These are phyloP conservation scores for Chymomyza amoena DNA, from an alignment of 2,888 invertebrate genomes.

Conservation along the genomic window DNA sequence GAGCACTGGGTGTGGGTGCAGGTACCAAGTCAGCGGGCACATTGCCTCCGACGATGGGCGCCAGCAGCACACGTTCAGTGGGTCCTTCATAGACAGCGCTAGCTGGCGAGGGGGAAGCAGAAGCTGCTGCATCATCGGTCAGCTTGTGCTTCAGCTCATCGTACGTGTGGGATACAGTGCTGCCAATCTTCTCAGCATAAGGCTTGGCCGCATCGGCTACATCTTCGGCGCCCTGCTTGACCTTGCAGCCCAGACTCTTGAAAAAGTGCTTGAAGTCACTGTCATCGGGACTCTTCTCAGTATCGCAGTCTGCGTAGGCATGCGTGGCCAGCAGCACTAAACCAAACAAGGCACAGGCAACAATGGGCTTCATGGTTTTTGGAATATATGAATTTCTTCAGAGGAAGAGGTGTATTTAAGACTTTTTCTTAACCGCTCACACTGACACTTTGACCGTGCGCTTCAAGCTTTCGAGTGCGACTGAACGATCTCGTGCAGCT, in stretches of 20 bases:
- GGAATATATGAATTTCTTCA: not conserved
- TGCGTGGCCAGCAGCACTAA: constrained; percentile 39
- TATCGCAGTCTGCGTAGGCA: constrained; percentile 55
- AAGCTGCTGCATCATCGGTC: constrained; percentile 47
- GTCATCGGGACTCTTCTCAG: constrained; percentile 53
- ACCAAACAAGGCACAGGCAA: constrained; percentile 43
- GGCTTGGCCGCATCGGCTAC: constrained; percentile 70
- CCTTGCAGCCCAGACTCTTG: constrained; percentile 70
- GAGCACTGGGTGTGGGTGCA: not conserved
- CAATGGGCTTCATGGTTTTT: constrained; percentile 56
- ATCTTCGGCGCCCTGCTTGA: constrained; percentile 70
- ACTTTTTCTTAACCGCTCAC: not conserved
- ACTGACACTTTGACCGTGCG: not conserved
- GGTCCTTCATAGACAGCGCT: constrained; percentile 39
- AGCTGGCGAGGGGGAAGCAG: constrained; percentile 22
- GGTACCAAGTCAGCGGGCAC: constrained; percentile 18
- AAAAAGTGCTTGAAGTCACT: constrained; percentile 68
- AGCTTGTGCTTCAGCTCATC: constrained; percentile 73
- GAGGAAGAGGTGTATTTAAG: not conserved
- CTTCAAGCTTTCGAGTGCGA: not conserved
- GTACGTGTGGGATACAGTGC: constrained; percentile 68
- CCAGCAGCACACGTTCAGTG: constrained; percentile 69
- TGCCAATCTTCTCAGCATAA: constrained; percentile 67
- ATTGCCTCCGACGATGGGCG: constrained; percentile 53
- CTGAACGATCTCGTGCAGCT: not conserved